Conservation (phyloP, 2,888 invertebrate species). For the Leptopilina myrica region DNA sequence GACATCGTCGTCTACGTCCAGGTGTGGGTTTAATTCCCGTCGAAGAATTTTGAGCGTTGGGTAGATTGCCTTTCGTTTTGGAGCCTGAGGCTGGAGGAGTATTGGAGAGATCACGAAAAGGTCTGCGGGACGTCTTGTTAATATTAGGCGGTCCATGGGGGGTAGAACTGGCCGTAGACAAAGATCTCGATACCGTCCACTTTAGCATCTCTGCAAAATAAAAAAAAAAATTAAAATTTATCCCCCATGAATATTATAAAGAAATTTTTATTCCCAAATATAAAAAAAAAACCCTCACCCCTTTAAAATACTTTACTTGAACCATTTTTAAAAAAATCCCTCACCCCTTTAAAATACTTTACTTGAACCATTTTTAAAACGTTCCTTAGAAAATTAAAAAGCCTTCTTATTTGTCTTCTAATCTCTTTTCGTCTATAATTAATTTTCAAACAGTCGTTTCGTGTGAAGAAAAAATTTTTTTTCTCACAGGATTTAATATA, state of each 20-base stretch:
- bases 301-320: too few relatives aligned
- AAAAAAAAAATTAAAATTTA: conserved; percentile 11
- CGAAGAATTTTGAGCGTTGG: conserved; percentile 46
- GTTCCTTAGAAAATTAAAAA: too few relatives aligned
- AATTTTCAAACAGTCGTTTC: not conserved
- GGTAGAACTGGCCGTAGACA: conserved; percentile 73
- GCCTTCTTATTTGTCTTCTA: too few relatives aligned
- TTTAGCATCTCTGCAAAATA: conserved; percentile 70
- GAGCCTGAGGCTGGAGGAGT: conserved; percentile 70
- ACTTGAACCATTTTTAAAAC: too few relatives aligned
- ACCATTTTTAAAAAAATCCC: too few relatives aligned
- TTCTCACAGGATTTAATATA: conserved; percentile 14
- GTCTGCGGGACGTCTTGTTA: conserved; percentile 66
- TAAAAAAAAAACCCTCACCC: not conserved
- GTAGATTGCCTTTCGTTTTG: conserved; percentile 55
- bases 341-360: too few relatives aligned
- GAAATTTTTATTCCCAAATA: too few relatives aligned
- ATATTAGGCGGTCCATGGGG: conserved; percentile 68
- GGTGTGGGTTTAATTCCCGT: conserved; percentile 58
- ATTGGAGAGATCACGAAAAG: conserved; percentile 74
- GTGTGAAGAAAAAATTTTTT: not conserved
- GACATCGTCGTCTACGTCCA: conserved; percentile 69
- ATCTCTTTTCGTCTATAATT: too few relatives aligned
- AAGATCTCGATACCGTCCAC: conserved; percentile 75
- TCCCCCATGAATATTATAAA: too few relatives aligned